Conservation (phyloP, 2,888 invertebrate genomes). For the Drosophila mimetica region DNA sequence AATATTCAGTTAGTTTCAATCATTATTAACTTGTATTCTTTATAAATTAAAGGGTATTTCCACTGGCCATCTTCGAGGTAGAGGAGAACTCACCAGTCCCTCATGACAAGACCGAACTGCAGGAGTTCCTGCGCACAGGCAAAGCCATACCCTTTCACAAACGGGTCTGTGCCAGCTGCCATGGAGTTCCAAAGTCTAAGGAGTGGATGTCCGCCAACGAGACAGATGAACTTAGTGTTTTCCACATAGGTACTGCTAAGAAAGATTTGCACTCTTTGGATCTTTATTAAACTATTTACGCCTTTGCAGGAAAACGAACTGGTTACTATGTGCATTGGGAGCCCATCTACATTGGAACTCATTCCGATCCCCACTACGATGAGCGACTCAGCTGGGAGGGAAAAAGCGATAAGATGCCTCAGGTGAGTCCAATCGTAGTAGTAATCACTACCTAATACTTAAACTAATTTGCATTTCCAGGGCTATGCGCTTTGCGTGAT, state of each 20-base stretch:
- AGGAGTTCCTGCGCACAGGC: conserved; percentile 90
- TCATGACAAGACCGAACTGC: conserved; percentile 89
- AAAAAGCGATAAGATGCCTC: conserved; percentile 97
- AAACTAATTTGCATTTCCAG: conserved; percentile 85
- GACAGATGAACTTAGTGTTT: conserved; percentile 89
- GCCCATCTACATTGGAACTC: conserved; percentile 96
- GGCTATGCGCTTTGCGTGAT: conserved; percentile 95
- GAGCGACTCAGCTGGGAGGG: conserved; percentile 97
- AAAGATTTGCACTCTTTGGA: rapidly evolving
- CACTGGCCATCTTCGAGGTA: conserved; percentile 95
- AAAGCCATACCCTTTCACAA: conserved; percentile 96
- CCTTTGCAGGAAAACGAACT: conserved; percentile 88
- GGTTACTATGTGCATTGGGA: conserved; percentile 95
- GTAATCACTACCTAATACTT: not conserved
- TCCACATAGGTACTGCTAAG: conserved; percentile 86
- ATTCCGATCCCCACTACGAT: conserved; percentile 94
- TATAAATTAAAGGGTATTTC: conserved; percentile 89
- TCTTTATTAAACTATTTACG: too few species aligned
- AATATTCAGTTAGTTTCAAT: too few species aligned
- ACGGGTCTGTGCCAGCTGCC: conserved; percentile 94
- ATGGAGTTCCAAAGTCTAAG: conserved; percentile 93
- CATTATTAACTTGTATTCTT: not conserved
- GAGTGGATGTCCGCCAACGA: conserved; percentile 92
- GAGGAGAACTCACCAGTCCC: conserved; percentile 88
- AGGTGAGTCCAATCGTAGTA: conserved; percentile 86